Evolutionary conservation across 2,888 invertebrate genomes (phyloP).

Genomic region (Netelia inedita): DNA sequence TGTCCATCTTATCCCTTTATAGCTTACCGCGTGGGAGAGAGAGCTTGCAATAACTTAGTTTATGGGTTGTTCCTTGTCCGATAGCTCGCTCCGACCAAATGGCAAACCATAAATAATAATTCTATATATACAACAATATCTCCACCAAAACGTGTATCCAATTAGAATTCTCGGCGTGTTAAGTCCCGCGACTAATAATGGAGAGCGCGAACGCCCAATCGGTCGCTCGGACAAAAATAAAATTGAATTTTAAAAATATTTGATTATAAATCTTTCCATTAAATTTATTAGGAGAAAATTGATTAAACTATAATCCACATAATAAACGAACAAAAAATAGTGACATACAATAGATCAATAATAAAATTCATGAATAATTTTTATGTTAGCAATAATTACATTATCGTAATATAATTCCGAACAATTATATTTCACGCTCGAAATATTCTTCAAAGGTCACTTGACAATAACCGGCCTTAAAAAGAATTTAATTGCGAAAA

Average conservation of each 20-base stretch:
- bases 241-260: too few species aligned
- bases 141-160: conserved; percentile 41
- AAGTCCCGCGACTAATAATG: conserved; percentile 17
- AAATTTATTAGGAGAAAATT: too few species aligned
- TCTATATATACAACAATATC: conserved; percentile 39
- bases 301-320: too few species aligned
- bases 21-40: conserved; percentile 66
- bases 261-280: too few species aligned
- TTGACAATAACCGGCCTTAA: neutral
- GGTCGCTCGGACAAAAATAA: neutral
- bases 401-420: too few species aligned
- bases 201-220: too few species aligned
- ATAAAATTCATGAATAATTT: too few species aligned
- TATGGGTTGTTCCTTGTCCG: conserved; percentile 78
- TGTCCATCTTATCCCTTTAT: conserved; percentile 83
- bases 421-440: too few species aligned
- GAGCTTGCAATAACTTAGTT: conserved; percentile 79
- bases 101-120: conserved; percentile 79
- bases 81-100: conserved; percentile 75
- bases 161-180: conserved; percentile 58
- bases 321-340: too few species aligned
- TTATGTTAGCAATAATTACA: too few species aligned
- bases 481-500: conserved; percentile 9
- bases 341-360: too few species aligned
- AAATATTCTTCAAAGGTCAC: too few species aligned